Base-by-base conservation (phyloP, 1,140 invertebrate genomes). In the Microplitis mediator region DNA sequence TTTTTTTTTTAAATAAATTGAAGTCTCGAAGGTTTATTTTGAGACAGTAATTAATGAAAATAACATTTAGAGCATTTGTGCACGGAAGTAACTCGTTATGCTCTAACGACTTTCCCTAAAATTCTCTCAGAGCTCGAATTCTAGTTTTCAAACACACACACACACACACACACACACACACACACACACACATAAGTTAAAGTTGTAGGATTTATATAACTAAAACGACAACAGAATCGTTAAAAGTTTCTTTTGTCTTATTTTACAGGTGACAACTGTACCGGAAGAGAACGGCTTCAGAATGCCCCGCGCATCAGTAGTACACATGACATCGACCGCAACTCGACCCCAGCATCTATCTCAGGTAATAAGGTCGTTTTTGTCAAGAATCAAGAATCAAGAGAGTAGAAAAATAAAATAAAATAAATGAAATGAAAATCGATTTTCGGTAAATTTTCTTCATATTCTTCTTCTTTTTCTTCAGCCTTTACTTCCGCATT, bases 241-340 rank as follows among this genome's bases (percentile, higher is more conserved):
- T 58, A 58, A 45, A 58, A 58, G 56, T 69, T 72, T 68, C 31
- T 61, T 68, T 31, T 65, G 61, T 65, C 72, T 72, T 70, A 13
- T 77, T 73, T 84, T 85, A 60, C 83, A 87, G 86, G 84, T 87
- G 75, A 87, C 85, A 62, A 84, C 85, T 54, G 83, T 86, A 82
- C 83, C 85, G 76, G 81, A 85, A 81, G 83, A 86, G 77, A 79
- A 84, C 80, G 81, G 80, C 72, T 86, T 85, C 69, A 86, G 84
- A 81, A 85, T 87, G 78, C 84, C 86, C 73, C 82, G 82, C 78
- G 78, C 83, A 62, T 85, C 86, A 69, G 84, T 86, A 74, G 85
- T 87, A 75, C 84, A 87, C 77, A 86, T 87, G 83, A 82, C 85
- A 76, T 86, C 86, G 69, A 84, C 84, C 74, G 84, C 85, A 23